These are phyloP conservation scores for Peucedramus taeniatus DNA, from an alignment of 2,113 vertebrate genomes.

Conservation along the genomic window DNA sequence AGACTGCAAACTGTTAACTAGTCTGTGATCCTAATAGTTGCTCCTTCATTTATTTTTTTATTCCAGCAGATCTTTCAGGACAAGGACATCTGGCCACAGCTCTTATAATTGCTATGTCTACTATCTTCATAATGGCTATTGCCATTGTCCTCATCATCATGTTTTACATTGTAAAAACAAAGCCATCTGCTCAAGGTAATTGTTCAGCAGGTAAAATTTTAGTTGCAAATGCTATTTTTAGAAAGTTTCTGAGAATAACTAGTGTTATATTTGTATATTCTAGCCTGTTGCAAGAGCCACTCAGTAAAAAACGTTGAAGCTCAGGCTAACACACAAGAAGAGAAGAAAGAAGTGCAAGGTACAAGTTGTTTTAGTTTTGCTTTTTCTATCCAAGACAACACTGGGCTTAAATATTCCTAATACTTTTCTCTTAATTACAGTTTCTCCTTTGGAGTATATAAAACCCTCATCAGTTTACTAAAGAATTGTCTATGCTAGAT, in stretches of 20 bases:
- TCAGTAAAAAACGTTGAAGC: conserved; percentile 87
- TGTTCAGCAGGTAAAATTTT: not conserved
- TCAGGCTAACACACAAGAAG: conserved; percentile 86
- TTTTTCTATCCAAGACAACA: not conserved
- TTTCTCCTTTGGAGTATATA: not conserved
- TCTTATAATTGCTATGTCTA: conserved; percentile 98
- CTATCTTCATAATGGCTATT: conserved; percentile 98
- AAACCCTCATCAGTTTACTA: not conserved
- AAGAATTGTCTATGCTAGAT: not conserved
- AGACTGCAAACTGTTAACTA: not conserved
- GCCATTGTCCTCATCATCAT: conserved; percentile 97
- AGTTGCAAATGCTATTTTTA: not conserved
- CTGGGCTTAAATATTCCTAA: not conserved
- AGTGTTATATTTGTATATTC: not conserved
- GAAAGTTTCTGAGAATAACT: not conserved
- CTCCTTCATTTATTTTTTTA: not conserved
- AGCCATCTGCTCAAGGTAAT: conserved; percentile 89
- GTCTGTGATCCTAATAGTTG: not conserved
- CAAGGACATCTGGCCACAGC: conserved; percentile 96
- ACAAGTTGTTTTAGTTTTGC: not conserved
- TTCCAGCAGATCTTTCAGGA: conserved; percentile 81
- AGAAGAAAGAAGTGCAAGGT: conserved; percentile 94
- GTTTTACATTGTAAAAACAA: conserved; percentile 98
- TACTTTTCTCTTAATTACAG: not conserved
- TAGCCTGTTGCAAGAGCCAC: conserved; percentile 91